phyloP scores from a whole-genome alignment of 2,888 invertebrate genomes.

The Limenitis arthemis region DNA sequence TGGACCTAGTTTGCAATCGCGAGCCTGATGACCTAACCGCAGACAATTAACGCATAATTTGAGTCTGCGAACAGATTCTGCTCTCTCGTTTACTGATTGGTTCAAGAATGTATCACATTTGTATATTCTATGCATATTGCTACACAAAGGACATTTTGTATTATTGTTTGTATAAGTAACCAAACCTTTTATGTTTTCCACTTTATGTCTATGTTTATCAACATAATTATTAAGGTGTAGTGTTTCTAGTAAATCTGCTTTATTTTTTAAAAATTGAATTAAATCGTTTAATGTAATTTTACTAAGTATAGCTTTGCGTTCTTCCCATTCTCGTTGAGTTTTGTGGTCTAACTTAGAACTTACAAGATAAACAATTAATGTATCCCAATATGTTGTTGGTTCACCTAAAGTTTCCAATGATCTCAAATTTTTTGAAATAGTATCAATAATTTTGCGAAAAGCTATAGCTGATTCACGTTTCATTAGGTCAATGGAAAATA shows the following conservation, averaged over 20 bases:
- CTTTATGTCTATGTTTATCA: neutral
- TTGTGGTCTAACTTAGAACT: neutral
- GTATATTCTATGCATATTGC: neutral
- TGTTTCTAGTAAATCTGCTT: neutral
- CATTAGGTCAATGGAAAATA: neutral
- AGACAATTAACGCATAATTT: too few relatives aligned
- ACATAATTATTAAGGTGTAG: neutral
- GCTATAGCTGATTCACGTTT: neutral
- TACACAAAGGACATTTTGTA: neutral
- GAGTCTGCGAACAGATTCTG: too few relatives aligned
- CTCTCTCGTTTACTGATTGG: neutral
- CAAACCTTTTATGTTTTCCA: neutral
- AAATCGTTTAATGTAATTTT: neutral
- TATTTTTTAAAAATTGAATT: neutral
- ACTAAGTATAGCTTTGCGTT: neutral
- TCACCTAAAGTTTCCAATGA: conserved; percentile 1
- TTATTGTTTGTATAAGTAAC: neutral
- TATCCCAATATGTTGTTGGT: neutral
- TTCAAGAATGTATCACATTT: neutral
- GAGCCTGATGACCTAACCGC: neutral
- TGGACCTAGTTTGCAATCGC: neutral
- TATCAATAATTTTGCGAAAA: conserved; percentile 2
- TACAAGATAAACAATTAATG: conserved; percentile 3
- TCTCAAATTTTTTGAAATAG: neutral
- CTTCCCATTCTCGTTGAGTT: neutral